Base-by-base conservation (phyloP, 2,797 vertebrate species). In the Phyllotis vaccarum region DNA sequence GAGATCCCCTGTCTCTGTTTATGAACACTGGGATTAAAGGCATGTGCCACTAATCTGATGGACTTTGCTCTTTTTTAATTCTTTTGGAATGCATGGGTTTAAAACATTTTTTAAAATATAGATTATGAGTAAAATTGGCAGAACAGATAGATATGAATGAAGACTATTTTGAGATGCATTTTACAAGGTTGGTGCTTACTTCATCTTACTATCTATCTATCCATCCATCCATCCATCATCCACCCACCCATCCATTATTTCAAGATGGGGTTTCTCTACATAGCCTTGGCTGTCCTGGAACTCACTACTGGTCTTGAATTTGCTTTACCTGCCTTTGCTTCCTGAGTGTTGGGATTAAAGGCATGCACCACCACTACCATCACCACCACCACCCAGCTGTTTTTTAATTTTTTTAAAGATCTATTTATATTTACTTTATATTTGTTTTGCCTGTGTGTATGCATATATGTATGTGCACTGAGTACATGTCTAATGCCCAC, bases 71-170 rank as follows among this genome's bases (percentile, higher is more conserved):
- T 43, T 49, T 91, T 75, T 13, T 40, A 91, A 81, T 72, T 16
- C 34, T 94, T 95, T 91, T 92, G 64, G 64, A 86, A 95, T 54
- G 11, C 13, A 70, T n/a, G 52, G 46, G 66, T 75, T 68, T 82
- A 78, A 93, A 86, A 74, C 64, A 31, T 74, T 86, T 70, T 76
- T 86, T 81, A 92, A 76, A 90, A 79, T 56, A 31, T 95, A 52
- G 31, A 62, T 81, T 46, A 86, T 58, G 22, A 80, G 40, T 88
- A 95, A 94, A 93, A 95, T 70, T 54, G 31, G n/a, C 70, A 94
- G 56, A 31, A 6, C 3, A 88, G 46, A 24, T 21, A 27, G 74
- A 72, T 58, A 62, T 46, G 43, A 46, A 94, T 86, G 75, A 82
- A 89, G 74, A 89, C 43, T 78, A 22, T 66, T 78, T 68, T 3